A percentile compares a stretch with the other conserved stretches of the same genome.
phyloP scores from a whole-genome alignment of 2,113 vertebrate species.

The Silurus glanis region DNA sequence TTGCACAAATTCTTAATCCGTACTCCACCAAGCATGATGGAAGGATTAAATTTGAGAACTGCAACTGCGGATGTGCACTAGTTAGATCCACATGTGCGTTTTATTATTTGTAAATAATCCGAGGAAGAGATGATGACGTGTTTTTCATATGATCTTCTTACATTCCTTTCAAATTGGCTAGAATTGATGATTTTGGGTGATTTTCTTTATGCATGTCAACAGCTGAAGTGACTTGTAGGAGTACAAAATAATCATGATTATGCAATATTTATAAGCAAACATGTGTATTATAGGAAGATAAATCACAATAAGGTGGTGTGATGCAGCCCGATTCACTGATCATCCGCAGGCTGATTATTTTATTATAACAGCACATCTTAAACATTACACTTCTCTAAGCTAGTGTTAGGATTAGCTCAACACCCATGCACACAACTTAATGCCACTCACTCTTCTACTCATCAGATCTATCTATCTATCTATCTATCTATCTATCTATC shows the following conservation, averaged over 20 bases:
- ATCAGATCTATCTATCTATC: no score
- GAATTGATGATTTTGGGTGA: neutral
- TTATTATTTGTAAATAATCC: slow-evolving; percentile 6
- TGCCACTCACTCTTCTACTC: no score
- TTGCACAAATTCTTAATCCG: neutral
- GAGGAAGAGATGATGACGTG: neutral
- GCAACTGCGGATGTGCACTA: neutral
- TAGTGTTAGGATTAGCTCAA: no score
- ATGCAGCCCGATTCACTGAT: neutral
- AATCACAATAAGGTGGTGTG: neutral
- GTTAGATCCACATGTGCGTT: neutral
- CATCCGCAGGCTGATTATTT: neutral
- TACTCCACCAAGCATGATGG: neutral
- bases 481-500: no score
- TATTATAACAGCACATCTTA: neutral
- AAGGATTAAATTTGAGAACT: slow-evolving; percentile 3
- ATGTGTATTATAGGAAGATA: neutral
- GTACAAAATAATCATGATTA: neutral
- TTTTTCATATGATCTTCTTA: neutral
- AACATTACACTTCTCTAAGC: no score
- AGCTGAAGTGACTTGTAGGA: neutral
- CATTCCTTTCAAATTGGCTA: neutral
- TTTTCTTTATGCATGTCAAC: neutral
- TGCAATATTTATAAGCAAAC: neutral
- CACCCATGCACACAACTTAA: no score